These are phyloP conservation scores for Dicerorhinus sumatrensis DNA, from an alignment of 2,113 vertebrate genomes.

Conservation along the genomic window DNA sequence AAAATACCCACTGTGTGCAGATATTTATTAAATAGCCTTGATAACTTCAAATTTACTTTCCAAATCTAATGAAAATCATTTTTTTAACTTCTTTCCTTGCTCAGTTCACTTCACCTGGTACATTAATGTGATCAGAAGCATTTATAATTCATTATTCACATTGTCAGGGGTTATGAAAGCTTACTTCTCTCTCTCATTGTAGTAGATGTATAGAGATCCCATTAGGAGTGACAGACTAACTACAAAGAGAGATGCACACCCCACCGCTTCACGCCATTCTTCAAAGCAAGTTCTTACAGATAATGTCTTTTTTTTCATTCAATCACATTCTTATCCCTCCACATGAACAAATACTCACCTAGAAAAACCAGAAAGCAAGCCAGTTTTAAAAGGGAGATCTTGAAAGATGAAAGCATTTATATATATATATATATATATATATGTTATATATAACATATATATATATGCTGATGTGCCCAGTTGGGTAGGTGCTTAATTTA, in stretches of 20 bases:
- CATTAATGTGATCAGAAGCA: background rate
- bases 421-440: too few relatives aligned
- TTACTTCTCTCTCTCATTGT: background rate
- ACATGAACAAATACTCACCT: background rate
- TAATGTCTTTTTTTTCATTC: background rate
- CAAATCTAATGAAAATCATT: background rate
- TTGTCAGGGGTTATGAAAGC: background rate
- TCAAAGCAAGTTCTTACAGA: background rate
- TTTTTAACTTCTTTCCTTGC: background rate
- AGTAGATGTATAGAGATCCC: background rate
- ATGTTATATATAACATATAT: background rate
- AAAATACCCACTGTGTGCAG: background rate
- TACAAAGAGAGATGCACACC: background rate
- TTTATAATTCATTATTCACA: slow-evolving; percentile 4
- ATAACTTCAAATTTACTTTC: slow-evolving; percentile 14
- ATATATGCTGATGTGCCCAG: background rate
- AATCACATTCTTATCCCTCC: background rate
- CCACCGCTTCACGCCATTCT: background rate
- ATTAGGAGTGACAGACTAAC: background rate
- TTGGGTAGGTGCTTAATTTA: background rate
- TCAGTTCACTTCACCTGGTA: background rate
- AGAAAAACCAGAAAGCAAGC: background rate
- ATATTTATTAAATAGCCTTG: background rate
- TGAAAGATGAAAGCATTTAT: background rate
- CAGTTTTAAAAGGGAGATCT: background rate